These are phyloP conservation scores for Ypsolopha sequella DNA, from an alignment of 2,888 invertebrate genomes.

Conservation along the genomic window DNA sequence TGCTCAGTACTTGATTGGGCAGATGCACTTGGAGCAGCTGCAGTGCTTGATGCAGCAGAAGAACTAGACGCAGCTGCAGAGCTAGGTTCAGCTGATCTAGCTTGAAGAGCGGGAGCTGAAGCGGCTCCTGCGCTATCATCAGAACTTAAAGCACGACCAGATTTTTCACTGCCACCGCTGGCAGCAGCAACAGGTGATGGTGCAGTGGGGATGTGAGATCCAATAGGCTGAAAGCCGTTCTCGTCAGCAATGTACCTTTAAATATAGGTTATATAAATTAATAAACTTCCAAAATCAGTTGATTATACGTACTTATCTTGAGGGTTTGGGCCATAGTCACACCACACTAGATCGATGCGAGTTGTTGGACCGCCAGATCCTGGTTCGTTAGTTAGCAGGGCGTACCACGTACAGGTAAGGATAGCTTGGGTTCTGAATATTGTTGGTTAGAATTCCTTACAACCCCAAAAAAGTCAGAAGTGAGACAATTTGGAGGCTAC, in stretches of 20 bases:
- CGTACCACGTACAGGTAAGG: too few species aligned
- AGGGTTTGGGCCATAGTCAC: too few species aligned
- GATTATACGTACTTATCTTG: too few species aligned
- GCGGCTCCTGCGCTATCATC: constrained; percentile 20
- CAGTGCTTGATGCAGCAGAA: constrained; percentile 8
- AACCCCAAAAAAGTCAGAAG: too few species aligned
- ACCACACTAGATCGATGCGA: too few species aligned
- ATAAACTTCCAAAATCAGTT: too few species aligned
- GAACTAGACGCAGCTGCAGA: neutral
- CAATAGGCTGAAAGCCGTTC: constrained; percentile 78
- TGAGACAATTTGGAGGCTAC: too few species aligned
- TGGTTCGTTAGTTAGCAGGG: too few species aligned
- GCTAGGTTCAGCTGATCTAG: constrained; percentile 9
- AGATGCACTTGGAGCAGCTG: constrained; percentile 1
- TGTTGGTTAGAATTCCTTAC: too few species aligned
- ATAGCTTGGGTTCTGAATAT: too few species aligned
- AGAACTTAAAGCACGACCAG: constrained; percentile 25
- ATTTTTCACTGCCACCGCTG: constrained; percentile 22
- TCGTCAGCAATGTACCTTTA: constrained; percentile 78
- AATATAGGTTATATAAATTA: neutral
- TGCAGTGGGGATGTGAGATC: constrained; percentile 72
- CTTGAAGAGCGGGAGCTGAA: constrained; percentile 17
- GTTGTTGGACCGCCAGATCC: too few species aligned
- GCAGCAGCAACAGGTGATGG: constrained; percentile 14
- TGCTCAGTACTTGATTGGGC: neutral